Conservation (phyloP, 2,888 invertebrate genomes). For the Globia sparganii region DNA sequence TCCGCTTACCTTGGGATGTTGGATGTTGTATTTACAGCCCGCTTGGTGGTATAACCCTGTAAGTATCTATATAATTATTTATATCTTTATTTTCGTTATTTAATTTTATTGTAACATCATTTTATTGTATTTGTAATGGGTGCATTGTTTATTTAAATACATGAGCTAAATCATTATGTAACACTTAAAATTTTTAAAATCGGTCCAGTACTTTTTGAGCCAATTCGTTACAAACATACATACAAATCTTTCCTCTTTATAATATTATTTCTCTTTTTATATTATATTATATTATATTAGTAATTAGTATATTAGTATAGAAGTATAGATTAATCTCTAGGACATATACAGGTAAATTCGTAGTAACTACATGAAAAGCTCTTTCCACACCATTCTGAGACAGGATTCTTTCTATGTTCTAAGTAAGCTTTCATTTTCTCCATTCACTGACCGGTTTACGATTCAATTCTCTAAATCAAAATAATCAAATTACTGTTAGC, state of each 20-base stretch:
- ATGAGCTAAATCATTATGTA: too few relatives aligned
- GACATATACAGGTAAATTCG: not conserved
- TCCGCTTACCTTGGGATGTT: slow-evolving; percentile 80
- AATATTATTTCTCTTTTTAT: too few relatives aligned
- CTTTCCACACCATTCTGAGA: not conserved
- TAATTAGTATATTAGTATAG: too few relatives aligned
- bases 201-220: too few relatives aligned
- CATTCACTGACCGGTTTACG: not conserved
- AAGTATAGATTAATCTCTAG: too few relatives aligned
- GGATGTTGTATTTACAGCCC: slow-evolving; percentile 91
- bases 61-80: slow-evolving; percentile 90
- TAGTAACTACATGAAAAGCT: not conserved
- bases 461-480: not conserved
- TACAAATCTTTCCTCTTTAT: too few relatives aligned
- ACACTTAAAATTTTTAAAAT: not conserved
- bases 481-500: not conserved
- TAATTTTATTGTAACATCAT: not conserved
- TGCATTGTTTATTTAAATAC: not conserved
- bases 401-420: not conserved
- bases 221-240: too few relatives aligned
- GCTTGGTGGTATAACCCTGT: slow-evolving; percentile 98
- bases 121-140: not conserved
- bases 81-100: not conserved
- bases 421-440: not conserved
- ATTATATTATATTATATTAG: too few relatives aligned